Evolutionary conservation across 2,797 vertebrate species (phyloP), one percentile per base, ranked within the genome.

Genomic region (Xenopus petersii): DNA sequence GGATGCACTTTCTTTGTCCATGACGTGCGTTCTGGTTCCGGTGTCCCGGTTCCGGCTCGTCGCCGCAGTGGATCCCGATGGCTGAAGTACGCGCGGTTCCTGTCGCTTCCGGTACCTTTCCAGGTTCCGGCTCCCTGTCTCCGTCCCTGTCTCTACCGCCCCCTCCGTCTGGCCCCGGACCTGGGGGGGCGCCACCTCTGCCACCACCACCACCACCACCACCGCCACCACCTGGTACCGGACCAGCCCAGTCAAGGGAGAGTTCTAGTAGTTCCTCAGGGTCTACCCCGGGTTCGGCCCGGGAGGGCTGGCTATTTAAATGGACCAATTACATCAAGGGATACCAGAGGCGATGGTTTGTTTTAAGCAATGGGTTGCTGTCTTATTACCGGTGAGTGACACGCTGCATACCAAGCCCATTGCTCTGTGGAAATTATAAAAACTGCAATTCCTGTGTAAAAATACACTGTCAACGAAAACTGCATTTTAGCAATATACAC

Each of bases 321-420:
- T 98, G 96, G 96, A 98, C 96, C 82, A 98, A 98, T 92, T 98
- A 98, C 77, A 81, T 98, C 83, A 98, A 98, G 86, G 96, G 96
- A 1, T 98, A 98, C 84, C 96, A 98, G 88, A 93, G 96, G 74
- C 92, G 96, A 42, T 79, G 77, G 77, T 74, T 70, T 24, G 77
- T 74, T 17, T 16, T 79, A 51, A 74, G 77, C 13, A 74, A 79
- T 24, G 77, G 77, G 1, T 49, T 79, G 67, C 70, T 78, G n/a
- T 78, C 75, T 4, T 78, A 78, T 13, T 78, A 78, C 65, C 71
- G 77, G 77, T 74, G 5, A 79, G 59, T 17, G 21, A 6, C 33
- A 36, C 3, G 33, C 33, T 6, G 3, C 6, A 36, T 4, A 36
- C 33, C 33, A 36, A 36, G 33, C 6, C 6, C 33, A 4, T 3